Percentiles rank a stretch among this genome's conserved stretches.
Evolutionary conservation across 1,140 invertebrate species (phyloP).

Genomic region (Drosophila lini): DNA sequence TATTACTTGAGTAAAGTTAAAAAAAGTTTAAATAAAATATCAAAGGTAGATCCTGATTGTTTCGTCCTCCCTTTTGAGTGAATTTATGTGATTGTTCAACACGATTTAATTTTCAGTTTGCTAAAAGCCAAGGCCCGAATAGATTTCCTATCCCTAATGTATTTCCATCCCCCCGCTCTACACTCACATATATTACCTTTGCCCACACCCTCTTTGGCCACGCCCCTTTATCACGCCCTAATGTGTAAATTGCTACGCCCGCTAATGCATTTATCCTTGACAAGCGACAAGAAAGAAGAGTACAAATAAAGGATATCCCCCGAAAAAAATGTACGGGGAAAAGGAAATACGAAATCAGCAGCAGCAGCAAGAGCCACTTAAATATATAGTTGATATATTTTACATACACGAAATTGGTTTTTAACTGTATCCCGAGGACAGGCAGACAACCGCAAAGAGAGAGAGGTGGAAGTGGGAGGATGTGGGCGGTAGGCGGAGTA

Average conservation of each 20-base stretch:
- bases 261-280: slow-evolving; percentile 67
- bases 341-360: slow-evolving; percentile 36
- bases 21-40: not conserved
- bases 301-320: slow-evolving; percentile 41
- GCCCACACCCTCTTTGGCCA: slow-evolving; percentile 16
- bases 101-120: slow-evolving; percentile 30
- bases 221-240: slow-evolving; percentile 53
- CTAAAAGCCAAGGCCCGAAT: slow-evolving; percentile 16
- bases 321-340: slow-evolving; percentile 8
- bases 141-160: slow-evolving; percentile 46
- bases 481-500: not conserved
- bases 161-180: slow-evolving; percentile 13
- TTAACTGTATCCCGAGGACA: slow-evolving; percentile 68
- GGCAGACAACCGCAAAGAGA: slow-evolving; percentile 47
- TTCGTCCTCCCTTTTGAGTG: not conserved
- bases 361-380: slow-evolving; percentile 61
- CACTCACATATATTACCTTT: slow-evolving; percentile 58
- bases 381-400: slow-evolving; percentile 83
- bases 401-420: slow-evolving; percentile 82
- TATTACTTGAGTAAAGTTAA: not conserved
- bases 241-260: slow-evolving; percentile 64
- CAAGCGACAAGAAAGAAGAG: slow-evolving; percentile 61
- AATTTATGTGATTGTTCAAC: slow-evolving; percentile 41
- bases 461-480: not conserved
- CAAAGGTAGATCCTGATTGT: not conserved